These are phyloP conservation scores for Gonatopus flavifemur DNA, from an alignment of 1,140 invertebrate genomes.

Conservation along the genomic window DNA sequence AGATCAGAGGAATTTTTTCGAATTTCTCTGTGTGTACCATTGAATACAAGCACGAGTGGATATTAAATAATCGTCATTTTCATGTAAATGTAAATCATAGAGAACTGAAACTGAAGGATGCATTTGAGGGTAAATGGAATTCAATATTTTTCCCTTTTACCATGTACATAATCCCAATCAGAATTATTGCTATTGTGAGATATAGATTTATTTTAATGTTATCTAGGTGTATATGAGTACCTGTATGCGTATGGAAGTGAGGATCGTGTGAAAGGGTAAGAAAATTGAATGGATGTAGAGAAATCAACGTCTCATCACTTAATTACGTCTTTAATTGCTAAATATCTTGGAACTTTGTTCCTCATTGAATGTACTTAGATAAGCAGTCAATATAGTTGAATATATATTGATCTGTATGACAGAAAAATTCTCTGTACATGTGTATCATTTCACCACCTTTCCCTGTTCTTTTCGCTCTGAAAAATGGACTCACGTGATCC, in stretches of 20 bases:
- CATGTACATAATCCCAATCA: conserved; percentile 45
- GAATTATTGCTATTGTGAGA: conserved; percentile 41
- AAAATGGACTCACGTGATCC: background rate
- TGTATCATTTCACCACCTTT: conserved; percentile 7
- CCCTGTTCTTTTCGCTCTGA: background rate
- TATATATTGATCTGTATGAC: conserved; percentile 48
- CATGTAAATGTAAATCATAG: too few relatives aligned
- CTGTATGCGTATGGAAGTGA: conserved; percentile 23
- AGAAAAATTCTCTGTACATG: conserved; percentile 8
- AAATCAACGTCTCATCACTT: conserved; percentile 24
- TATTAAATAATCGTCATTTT: too few relatives aligned
- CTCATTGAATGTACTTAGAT: conserved; percentile 57
- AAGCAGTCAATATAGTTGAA: conserved; percentile 52
- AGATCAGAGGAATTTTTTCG: too few relatives aligned
- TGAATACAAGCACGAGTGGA: too few relatives aligned
- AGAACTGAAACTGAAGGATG: too few relatives aligned
- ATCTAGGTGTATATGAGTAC: conserved; percentile 54
- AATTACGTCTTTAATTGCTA: conserved; percentile 53
- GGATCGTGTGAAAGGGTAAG: conserved; percentile 2
- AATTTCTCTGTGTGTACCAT: too few relatives aligned
- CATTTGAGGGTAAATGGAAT: too few relatives aligned
- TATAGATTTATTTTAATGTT: conserved; percentile 61
- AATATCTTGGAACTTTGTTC: conserved; percentile 51
- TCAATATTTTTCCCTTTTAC: too few relatives aligned
- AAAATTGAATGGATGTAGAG: conserved; percentile 21